Base-by-base conservation (phyloP, 2,113 vertebrate species). In the Jacana jacana region DNA sequence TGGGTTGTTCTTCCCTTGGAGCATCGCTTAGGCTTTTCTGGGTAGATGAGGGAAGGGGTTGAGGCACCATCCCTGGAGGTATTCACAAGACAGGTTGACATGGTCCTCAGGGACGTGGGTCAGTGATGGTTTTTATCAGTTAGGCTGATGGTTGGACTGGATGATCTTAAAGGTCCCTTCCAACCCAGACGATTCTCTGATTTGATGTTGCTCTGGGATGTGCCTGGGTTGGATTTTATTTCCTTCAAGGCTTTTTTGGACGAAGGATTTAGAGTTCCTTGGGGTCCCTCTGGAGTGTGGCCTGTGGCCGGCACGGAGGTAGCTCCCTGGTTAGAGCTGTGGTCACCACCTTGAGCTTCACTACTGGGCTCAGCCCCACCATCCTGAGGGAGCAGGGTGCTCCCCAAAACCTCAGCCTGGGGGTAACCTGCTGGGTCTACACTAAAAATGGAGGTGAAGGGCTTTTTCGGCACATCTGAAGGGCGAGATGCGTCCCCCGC, bases 401-500 rank as follows among this genome's bases (percentile, higher is more conserved):
- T 81, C 92, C 86, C 3, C 9, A 55, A 37, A 51, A 3, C 71
- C 66, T 28, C 1, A 0, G 39, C 35, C 28, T n/a, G 44, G 33
- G 20, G 19, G 25, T 10, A 2, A 2, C 24, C 75, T 25, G 40
- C 52, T 35, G 70, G 9, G 15, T 30, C 51, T 3, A 1, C 25
- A 0, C 55, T 6, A 63, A 20, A 22, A 75, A 24, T 0, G 1
- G 11, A 46, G 23, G 30, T 2, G 8, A 18, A 8, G 11, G 10
- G 55, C 6, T 39, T 4, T 28, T 78, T 4, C 0, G 11, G 54
- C 49, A 11, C 10, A 0, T 25, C 1, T 5, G 63, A n/a, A 66
- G 25, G 39, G 8, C 0, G 2, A 51, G 46, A 10, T 2, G 7
- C 13, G 1, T 22, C 64, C 71, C 22, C 25, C 7, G n/a, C 9